Evolutionary conservation across 2,888 invertebrate species (phyloP).

Genomic region (Phyllotreta striolata): DNA sequence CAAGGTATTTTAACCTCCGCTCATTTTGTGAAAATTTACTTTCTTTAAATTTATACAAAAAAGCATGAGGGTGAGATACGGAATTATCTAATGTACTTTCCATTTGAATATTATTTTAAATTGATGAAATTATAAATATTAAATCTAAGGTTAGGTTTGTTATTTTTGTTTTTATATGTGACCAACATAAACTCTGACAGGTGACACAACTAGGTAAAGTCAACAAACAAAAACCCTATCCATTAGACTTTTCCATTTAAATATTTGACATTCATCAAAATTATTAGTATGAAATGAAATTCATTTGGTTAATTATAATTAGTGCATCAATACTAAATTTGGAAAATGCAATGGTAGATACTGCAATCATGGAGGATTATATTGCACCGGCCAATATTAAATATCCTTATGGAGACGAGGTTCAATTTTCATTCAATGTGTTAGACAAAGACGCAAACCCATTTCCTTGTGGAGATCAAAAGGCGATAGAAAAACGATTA

Average conservation of each 20-base stretch:
- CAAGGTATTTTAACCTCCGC: slow-evolving; percentile 65
- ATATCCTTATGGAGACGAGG: slow-evolving; percentile 46
- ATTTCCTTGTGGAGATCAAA: slow-evolving; percentile 37
- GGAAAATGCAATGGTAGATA: background rate
- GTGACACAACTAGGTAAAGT: too few species aligned
- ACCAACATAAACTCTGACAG: too few species aligned
- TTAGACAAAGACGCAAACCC: slow-evolving; percentile 39
- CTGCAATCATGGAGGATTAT: slow-evolving; percentile 25
- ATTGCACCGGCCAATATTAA: slow-evolving; percentile 40
- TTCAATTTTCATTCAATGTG: slow-evolving; percentile 36
- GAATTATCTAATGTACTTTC: slow-evolving; percentile 2
- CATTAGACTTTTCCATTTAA: too few species aligned
- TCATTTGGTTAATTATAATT: too few species aligned
- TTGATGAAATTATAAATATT: background rate
- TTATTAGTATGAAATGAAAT: too few species aligned
- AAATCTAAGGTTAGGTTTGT: too few species aligned
- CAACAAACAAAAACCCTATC: too few species aligned
- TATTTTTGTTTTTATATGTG: too few species aligned
- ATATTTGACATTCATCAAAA: too few species aligned
- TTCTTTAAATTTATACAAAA: slow-evolving; percentile 27
- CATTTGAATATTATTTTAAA: slow-evolving; percentile 15
- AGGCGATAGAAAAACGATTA: slow-evolving; percentile 26
- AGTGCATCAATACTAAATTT: background rate
- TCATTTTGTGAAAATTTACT: slow-evolving; percentile 50
- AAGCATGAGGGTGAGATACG: slow-evolving; percentile 5